Base-by-base conservation (phyloP, 2,888 invertebrate species). In the Horisme vitalbata region DNA sequence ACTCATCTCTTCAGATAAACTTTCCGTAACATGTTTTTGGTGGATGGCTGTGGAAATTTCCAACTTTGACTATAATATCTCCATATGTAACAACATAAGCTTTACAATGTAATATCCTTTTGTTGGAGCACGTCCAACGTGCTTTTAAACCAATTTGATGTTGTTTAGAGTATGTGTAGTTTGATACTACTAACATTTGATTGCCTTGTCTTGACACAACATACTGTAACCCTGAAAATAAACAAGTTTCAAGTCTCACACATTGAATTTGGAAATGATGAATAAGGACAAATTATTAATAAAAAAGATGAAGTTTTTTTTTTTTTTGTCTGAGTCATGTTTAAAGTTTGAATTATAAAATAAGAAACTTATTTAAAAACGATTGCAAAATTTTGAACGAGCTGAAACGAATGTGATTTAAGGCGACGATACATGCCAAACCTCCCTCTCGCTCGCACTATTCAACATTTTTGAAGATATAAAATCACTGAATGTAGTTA, bases 181-280 rank as follows among this genome's bases (percentile, higher is more conserved):
- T 24, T 1, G 37, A 10, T 10, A 47, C 3, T 1, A 24, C 6
- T 14, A 52, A 20, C 30, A 41, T 28, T 12, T 24, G 28, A 24
- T 52, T 52, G 1, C 52, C 52, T n/a, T 27, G 35, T 3, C 8
- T 41, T 8, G 46, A 47, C 5, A 26, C 51, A 30, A 37, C 34
- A 11, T 12, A 30, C 10, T 9, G 2, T 23, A 12, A 6, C 13
- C 3, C 32, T 24, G n/a, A 13, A 32, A 15, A 12, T 0, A 6
- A 33, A 4, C 1, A 18, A 1, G 4, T 0, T 4, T 5, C 3
- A 24, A 3, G 9, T 4, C 4, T 3, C 9, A 10, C 24, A 1
- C 3, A 4, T 10, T 8, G 2, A 4, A 3, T 7, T 24, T 4
- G 5, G 4, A 5, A 1, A 9, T 5, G 3, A 9, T 4, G 1